Percentiles rank a stretch among this genome's conserved stretches.
Conservation (phyloP, 2,888 invertebrate species). For the Cyrtodaria siliqua region DNA sequence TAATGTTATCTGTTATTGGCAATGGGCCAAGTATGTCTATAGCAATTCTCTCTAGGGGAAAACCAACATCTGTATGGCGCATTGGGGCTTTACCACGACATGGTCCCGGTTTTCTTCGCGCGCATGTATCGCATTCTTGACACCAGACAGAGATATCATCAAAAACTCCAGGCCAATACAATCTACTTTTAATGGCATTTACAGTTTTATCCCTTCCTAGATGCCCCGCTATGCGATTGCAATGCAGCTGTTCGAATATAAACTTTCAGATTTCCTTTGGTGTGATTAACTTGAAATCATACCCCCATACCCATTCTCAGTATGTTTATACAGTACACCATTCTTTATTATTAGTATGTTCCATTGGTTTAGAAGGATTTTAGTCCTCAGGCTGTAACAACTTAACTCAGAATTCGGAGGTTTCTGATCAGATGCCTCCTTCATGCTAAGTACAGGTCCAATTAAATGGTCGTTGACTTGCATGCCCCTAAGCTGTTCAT, state of each 20-base stretch:
- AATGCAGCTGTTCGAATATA: too few relatives aligned
- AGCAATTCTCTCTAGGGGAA: too few relatives aligned
- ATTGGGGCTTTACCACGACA: slow-evolving; percentile 19
- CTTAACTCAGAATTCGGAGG: too few relatives aligned
- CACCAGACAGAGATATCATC: slow-evolving; percentile 49
- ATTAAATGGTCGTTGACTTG: not conserved
- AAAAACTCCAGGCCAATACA: slow-evolving; percentile 57
- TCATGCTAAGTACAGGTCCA: too few relatives aligned
- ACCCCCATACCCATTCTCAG: not conserved
- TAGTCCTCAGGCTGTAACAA: too few relatives aligned
- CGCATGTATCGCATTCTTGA: slow-evolving; percentile 47
- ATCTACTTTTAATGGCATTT: slow-evolving; percentile 35
- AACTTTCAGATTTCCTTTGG: too few relatives aligned
- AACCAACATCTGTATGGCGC: too few relatives aligned
- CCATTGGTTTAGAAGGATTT: too few relatives aligned
- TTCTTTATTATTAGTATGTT: not conserved
- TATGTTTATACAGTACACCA: not conserved
- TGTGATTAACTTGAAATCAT: too few relatives aligned
- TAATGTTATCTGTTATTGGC: too few relatives aligned
- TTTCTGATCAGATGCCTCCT: not conserved
- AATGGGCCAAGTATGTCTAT: slow-evolving; percentile 40
- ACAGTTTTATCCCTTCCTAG: slow-evolving; percentile 65
- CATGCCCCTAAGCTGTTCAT: too few relatives aligned
- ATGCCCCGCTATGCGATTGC: slow-evolving; percentile 13
- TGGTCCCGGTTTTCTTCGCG: slow-evolving; percentile 49